These are phyloP conservation scores for Chorisops tibialis DNA, from an alignment of 2,888 invertebrate species.

Conservation along the genomic window DNA sequence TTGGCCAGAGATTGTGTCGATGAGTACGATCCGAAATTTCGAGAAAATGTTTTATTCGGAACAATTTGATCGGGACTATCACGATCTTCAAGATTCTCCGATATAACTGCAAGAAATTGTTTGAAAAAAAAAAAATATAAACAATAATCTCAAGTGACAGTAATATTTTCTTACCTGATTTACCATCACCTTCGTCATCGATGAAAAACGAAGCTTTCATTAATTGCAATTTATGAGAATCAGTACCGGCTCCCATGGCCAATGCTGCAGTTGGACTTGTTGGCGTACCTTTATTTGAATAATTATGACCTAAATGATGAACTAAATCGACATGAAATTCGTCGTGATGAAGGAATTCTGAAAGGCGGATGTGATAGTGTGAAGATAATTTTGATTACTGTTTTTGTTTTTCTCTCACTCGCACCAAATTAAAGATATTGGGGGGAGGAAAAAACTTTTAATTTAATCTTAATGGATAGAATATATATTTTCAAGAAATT, in stretches of 20 bases:
- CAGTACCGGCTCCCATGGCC: slow-evolving; percentile 61
- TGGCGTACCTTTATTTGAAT: slow-evolving; percentile 32
- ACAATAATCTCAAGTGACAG: neutral
- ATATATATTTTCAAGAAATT: too few species aligned
- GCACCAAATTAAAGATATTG: too few species aligned
- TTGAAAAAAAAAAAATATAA: neutral
- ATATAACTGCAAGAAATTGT: slow-evolving; percentile 12
- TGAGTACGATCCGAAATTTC: slow-evolving; percentile 34
- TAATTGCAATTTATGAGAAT: slow-evolving; percentile 68
- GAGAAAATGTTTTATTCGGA: slow-evolving; percentile 33
- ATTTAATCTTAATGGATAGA: too few species aligned
- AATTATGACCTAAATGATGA: slow-evolving; percentile 4
- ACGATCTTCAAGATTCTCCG: slow-evolving; percentile 32
- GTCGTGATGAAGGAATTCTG: slow-evolving; percentile 17
- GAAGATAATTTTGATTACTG: too few species aligned
- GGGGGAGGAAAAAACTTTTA: too few species aligned
- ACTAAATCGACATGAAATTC: slow-evolving; percentile 11
- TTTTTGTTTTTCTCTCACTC: too few species aligned
- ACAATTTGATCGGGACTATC: slow-evolving; percentile 38
- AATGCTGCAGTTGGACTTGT: slow-evolving; percentile 62
- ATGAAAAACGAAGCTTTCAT: slow-evolving; percentile 77
- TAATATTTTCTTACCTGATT: slow-evolving; percentile 38
- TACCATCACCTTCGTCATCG: slow-evolving; percentile 44
- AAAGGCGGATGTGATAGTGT: neutral
- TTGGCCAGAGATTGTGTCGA: slow-evolving; percentile 35